A percentile compares a stretch with the other conserved stretches of the same genome.
Evolutionary conservation across 30 jellyfish, hydroid and myxozoan genomes (phyloP).

Genomic region (Rhopilema esculentum): DNA sequence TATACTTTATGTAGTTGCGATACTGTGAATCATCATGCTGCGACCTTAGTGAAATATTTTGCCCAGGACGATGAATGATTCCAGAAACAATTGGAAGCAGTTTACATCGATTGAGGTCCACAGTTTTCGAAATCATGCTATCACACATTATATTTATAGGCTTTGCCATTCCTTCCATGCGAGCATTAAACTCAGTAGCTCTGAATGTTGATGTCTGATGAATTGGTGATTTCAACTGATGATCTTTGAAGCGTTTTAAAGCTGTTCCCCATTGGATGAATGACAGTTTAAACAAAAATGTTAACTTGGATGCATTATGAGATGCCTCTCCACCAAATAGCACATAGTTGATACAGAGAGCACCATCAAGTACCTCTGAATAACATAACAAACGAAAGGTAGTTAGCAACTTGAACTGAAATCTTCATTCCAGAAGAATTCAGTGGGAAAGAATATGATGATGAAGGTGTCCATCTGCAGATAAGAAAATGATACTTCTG

Average conservation of each 20-base stretch:
- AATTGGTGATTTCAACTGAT: too few relatives aligned
- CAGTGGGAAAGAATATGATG: background rate
- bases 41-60: slow-evolving; percentile 23
- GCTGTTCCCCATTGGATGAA: slow-evolving; percentile 1
- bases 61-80: slow-evolving; percentile 7
- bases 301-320: background rate
- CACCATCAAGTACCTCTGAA: slow-evolving; percentile 26
- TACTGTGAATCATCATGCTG: slow-evolving; percentile 22
- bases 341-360: slow-evolving; percentile 15
- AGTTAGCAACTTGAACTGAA: background rate
- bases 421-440: background rate
- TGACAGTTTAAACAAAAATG: background rate
- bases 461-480: background rate
- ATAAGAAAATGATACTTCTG: background rate
- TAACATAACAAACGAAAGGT: slow-evolving; percentile 2
- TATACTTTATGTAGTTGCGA: slow-evolving; percentile 8
- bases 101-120: background rate
- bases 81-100: background rate
- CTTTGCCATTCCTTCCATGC: background rate
- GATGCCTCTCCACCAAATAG: slow-evolving; percentile 19
- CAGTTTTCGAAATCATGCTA: background rate
- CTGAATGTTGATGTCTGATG: background rate
- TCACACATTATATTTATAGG: background rate
- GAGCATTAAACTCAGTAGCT: background rate
- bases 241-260: slow-evolving; percentile 1